Conservation (phyloP, 2,113 vertebrate species). For the Lynx canadensis region DNA sequence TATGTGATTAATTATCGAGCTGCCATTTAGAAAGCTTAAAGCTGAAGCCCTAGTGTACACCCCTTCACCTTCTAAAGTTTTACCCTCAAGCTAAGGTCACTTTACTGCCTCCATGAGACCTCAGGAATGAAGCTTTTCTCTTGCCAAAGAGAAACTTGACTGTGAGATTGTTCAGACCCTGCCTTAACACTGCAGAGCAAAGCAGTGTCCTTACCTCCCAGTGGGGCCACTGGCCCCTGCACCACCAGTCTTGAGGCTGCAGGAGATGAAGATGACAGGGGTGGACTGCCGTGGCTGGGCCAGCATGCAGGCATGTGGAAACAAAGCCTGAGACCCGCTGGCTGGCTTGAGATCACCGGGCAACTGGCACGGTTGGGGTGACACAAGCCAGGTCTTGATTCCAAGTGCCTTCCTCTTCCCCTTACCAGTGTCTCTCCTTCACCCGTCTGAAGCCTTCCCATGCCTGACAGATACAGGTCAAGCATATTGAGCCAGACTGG, state of each 20-base stretch:
- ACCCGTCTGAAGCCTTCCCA: background rate
- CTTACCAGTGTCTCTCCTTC: background rate
- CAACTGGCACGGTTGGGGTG: background rate
- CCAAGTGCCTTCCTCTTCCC: background rate
- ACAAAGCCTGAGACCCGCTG: background rate
- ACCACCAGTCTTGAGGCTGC: background rate
- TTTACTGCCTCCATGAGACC: background rate
- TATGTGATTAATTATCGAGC: background rate
- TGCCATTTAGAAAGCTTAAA: background rate
- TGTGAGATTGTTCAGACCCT: background rate
- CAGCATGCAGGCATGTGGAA: fast-evolving
- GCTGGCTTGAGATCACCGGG: background rate
- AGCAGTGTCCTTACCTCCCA: background rate
- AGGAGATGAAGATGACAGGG: background rate
- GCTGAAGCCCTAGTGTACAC: background rate
- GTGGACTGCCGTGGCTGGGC: background rate
- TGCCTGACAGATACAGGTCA: background rate
- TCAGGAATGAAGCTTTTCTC: background rate
- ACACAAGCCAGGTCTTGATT: background rate
- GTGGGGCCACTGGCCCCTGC: too few species aligned
- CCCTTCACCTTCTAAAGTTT: background rate
- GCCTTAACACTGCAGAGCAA: fast-evolving
- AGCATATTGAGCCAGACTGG: background rate
- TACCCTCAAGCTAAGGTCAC: background rate
- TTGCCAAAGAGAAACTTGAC: background rate